These are phyloP conservation scores for Eira barbara DNA, from an alignment of 2,113 vertebrate genomes.

Conservation along the genomic window DNA sequence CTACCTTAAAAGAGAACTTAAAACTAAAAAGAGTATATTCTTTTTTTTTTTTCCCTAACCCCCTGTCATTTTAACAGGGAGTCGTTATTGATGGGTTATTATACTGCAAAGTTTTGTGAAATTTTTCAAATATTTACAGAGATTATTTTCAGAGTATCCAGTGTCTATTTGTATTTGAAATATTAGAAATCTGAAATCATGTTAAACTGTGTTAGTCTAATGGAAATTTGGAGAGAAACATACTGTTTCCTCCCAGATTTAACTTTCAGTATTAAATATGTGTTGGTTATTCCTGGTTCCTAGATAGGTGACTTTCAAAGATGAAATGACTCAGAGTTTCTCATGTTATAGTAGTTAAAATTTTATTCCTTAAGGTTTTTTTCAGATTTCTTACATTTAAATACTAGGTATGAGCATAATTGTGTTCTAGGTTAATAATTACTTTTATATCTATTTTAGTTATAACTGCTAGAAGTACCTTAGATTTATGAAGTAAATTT, in stretches of 20 bases:
- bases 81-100: background rate
- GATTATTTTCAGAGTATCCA: background rate
- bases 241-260: background rate
- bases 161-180: conserved; percentile 3
- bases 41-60: background rate
- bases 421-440: conserved; percentile 7
- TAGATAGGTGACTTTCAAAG: background rate
- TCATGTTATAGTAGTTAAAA: background rate
- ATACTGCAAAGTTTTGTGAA: background rate
- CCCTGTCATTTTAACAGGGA: background rate
- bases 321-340: background rate
- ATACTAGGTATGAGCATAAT: background rate
- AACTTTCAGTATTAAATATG: background rate
- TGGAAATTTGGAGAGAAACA: background rate
- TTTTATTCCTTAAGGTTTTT: background rate
- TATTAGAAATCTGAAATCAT: conserved; percentile 28
- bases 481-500: conserved; percentile 25
- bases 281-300: background rate
- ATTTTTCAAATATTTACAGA: background rate
- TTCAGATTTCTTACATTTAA: background rate
- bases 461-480: background rate
- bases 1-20: background rate
- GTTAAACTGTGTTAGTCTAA: background rate
- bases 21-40: background rate
- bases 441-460: background rate